Evolutionary conservation across 2,113 vertebrate genomes (phyloP).

Genomic region (Rafetus swinhoei): DNA sequence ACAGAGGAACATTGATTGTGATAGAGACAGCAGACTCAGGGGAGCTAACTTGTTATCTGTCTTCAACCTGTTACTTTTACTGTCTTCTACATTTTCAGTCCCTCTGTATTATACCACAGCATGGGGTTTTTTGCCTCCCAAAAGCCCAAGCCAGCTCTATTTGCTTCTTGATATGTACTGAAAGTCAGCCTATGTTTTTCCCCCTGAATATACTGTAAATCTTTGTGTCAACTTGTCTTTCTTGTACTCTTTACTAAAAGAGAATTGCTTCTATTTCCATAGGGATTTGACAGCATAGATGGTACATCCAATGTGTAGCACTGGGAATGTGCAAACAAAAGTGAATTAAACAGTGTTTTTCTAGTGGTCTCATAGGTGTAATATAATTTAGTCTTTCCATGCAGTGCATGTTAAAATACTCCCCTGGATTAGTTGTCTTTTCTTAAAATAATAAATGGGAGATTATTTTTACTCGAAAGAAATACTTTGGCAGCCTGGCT

Average conservation of each 20-base stretch:
- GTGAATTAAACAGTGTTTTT: not conserved
- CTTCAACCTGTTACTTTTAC: not conserved
- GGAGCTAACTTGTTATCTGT: slow-evolving; percentile 8
- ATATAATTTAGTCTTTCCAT: slow-evolving; percentile 17
- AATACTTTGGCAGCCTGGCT: not conserved
- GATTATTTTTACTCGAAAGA: not conserved
- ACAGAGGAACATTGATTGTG: slow-evolving; percentile 12
- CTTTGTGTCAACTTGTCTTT: not conserved
- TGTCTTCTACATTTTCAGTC: slow-evolving; percentile 34
- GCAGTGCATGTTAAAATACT: not conserved
- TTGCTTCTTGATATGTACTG: not conserved
- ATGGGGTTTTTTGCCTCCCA: not conserved
- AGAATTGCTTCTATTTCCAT: not conserved
- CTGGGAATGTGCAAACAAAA: not conserved
- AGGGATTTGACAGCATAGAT: not conserved
- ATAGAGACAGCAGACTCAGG: not conserved
- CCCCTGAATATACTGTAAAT: not conserved
- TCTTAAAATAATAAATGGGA: not conserved
- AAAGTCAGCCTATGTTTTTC: not conserved
- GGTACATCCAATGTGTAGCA: not conserved
- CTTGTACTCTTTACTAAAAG: not conserved
- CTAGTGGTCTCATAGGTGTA: not conserved
- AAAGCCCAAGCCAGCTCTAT: not conserved
- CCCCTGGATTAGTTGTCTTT: not conserved
- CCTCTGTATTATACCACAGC: not conserved